These are phyloP conservation scores for Caenorhabditis sinica DNA, from an alignment of 2,888 invertebrate species.

Conservation along the genomic window DNA sequence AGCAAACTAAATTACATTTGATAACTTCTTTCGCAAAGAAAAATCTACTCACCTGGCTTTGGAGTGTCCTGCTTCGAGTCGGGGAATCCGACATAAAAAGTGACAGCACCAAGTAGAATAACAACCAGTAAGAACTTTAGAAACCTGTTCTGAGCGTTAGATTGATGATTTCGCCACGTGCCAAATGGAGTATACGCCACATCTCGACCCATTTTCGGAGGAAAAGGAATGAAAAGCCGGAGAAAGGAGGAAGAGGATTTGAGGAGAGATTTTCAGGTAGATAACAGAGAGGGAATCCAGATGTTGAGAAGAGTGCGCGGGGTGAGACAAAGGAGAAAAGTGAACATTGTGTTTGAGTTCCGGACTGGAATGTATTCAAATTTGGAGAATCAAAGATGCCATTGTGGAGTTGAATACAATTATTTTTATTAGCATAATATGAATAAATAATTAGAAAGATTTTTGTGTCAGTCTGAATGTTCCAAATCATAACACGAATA, in stretches of 20 bases:
- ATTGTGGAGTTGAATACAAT: neutral
- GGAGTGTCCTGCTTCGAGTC: neutral
- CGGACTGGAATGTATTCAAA: neutral
- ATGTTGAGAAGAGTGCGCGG: slow-evolving; percentile 1
- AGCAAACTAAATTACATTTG: neutral
- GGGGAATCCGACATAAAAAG: slow-evolving; percentile 29
- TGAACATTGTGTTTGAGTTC: neutral
- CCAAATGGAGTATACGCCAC: slow-evolving; percentile 18
- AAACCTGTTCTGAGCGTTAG: slow-evolving; percentile 15
- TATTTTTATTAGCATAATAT: no score
- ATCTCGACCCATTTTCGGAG: slow-evolving; percentile 26
- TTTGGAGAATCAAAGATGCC: neutral
- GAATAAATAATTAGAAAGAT: no score
- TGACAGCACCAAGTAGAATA: neutral
- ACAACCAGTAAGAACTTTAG: slow-evolving; percentile 25
- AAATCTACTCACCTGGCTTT: neutral
- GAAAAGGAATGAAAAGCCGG: neutral
- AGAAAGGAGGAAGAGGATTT: no score
- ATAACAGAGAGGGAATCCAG: slow-evolving; percentile 10
- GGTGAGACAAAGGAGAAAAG: neutral
- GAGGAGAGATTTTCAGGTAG: slow-evolving; percentile 17
- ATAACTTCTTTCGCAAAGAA: neutral
- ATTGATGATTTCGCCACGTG: slow-evolving; percentile 22
- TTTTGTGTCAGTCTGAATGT: no score
- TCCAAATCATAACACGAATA: no score